Percentiles rank a stretch among this genome's conserved stretches.
Conservation (phyloP, 2,888 invertebrate genomes). For the Patella depressa region DNA sequence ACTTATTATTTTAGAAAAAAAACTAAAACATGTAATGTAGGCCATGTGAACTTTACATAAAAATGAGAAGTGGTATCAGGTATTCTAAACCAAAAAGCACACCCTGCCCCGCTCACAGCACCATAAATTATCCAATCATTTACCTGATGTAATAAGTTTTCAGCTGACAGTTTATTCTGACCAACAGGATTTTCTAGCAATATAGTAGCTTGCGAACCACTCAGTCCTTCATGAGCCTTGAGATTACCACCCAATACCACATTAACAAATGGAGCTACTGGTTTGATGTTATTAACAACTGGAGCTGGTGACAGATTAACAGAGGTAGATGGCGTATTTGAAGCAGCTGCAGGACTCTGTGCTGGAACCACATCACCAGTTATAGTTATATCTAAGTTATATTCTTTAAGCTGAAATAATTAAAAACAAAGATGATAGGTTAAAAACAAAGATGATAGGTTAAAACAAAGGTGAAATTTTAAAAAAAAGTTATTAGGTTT, state of each 20-base stretch:
- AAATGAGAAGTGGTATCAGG: too few species aligned
- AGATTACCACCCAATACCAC: conserved; percentile 77
- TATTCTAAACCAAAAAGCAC: too few species aligned
- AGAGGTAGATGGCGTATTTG: conserved; percentile 4
- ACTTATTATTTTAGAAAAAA: neutral
- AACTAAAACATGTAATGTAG: neutral
- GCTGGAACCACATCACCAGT: conserved; percentile 66
- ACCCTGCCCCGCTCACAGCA: too few species aligned
- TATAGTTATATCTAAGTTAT: conserved; percentile 80
- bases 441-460: too few species aligned
- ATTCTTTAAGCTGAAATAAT: conserved; percentile 79
- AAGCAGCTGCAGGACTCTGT: conserved; percentile 7
- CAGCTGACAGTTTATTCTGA: conserved; percentile 37
- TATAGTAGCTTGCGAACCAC: conserved; percentile 78
- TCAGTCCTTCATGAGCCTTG: conserved; percentile 78
- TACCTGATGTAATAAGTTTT: conserved; percentile 42
- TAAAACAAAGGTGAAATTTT: too few species aligned
- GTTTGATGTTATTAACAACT: conserved; percentile 46
- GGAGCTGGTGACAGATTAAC: conserved; percentile 48
- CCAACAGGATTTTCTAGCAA: conserved; percentile 78
- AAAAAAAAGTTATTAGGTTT: too few species aligned
- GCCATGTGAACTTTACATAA: neutral
- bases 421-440: neutral
- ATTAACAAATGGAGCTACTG: conserved; percentile 77
- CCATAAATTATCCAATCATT: neutral